These are phyloP conservation scores for Glaucidium brasilianum DNA, from an alignment of 2,113 vertebrate species.

Conservation along the genomic window DNA sequence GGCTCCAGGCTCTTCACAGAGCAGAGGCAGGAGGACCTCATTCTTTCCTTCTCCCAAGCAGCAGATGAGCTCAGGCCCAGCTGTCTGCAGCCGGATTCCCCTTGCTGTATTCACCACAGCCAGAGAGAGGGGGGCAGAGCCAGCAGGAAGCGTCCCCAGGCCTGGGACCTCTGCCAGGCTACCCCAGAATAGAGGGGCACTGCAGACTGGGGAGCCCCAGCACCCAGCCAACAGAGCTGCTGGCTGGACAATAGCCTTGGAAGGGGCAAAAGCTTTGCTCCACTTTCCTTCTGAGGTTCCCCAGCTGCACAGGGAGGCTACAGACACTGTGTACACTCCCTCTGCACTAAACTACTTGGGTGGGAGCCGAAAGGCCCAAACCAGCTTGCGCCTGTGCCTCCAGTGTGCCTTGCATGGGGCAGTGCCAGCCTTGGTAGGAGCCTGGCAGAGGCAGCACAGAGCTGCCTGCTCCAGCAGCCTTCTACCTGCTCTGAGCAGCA, in stretches of 20 bases:
- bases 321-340: fast-evolving
- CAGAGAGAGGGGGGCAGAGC: neutral
- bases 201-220: neutral
- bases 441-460: neutral
- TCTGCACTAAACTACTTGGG: neutral
- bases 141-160: neutral
- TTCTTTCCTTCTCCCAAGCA: slow-evolving; percentile 8
- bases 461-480: neutral
- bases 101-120: neutral
- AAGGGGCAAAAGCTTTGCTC: neutral
- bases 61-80: neutral
- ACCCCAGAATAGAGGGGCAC: neutral
- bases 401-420: fast-evolving
- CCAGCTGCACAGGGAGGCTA: neutral
- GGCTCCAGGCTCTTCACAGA: neutral
- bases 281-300: neutral
- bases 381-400: neutral
- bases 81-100: neutral
- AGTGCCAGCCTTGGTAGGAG: neutral
- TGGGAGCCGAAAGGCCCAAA: neutral
- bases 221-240: neutral
- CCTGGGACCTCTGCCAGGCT: neutral
- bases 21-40: neutral
- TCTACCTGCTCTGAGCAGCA: neutral
- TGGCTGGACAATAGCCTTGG: neutral